phyloP scores from a whole-genome alignment of 1,140 invertebrate genomes.

The Drosophila sulfurigaster region DNA sequence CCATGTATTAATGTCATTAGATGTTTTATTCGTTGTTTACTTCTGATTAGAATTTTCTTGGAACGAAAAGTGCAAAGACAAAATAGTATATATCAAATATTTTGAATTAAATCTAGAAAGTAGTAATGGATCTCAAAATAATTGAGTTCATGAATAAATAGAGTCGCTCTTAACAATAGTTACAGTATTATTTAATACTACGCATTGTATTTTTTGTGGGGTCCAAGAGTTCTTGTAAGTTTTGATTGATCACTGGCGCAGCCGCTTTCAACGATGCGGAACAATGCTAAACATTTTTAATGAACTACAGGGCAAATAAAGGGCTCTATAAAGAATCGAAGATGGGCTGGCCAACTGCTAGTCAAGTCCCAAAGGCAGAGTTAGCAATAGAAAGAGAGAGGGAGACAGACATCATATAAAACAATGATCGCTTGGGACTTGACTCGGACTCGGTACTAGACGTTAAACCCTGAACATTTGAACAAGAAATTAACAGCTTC shows the following conservation, averaged over 20 bases:
- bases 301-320: constrained; percentile 67
- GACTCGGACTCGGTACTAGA: constrained; percentile 39
- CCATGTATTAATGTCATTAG: too few species aligned
- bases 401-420: background rate
- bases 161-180: too few species aligned
- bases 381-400: too few species aligned
- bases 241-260: constrained; percentile 61
- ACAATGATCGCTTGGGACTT: constrained; percentile 43
- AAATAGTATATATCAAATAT: too few species aligned
- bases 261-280: constrained; percentile 52
- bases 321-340: constrained; percentile 10
- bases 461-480: constrained; percentile 51
- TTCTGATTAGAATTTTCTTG: too few species aligned
- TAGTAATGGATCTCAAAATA: too few species aligned
- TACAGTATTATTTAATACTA: background rate
- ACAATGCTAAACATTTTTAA: constrained; percentile 78
- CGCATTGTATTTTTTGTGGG: background rate
- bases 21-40: too few species aligned
- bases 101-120: too few species aligned
- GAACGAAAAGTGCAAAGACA: too few species aligned
- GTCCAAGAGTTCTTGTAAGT: background rate
- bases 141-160: too few species aligned
- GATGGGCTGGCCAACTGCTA: background rate
- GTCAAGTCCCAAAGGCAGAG: constrained; percentile 5
- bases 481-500: constrained; percentile 71